phyloP scores from a whole-genome alignment of 1,140 invertebrate species.

The Polypedilum vanderplanki region DNA sequence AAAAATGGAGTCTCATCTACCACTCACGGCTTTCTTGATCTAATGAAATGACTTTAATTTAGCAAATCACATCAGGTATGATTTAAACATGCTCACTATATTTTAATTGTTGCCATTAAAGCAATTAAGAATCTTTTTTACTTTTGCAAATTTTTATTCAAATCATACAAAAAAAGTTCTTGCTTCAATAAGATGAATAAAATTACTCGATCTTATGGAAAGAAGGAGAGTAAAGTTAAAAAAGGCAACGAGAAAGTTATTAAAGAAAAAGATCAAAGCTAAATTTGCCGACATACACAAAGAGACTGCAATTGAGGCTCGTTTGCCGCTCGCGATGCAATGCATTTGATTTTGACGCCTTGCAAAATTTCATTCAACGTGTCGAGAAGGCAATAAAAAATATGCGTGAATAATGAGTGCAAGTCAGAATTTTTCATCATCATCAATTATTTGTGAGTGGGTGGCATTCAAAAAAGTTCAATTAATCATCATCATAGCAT shows the following conservation, averaged over 20 bases:
- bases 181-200: no score
- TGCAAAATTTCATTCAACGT: neutral
- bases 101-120: neutral
- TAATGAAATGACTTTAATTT: slow-evolving; percentile 6
- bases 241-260: slow-evolving; percentile 24
- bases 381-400: neutral
- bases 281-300: slow-evolving; percentile 9
- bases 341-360: neutral
- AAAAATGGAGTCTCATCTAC: slow-evolving; percentile 6
- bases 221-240: neutral
- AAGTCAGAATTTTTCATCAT: no score
- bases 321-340: neutral
- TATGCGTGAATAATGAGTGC: neutral
- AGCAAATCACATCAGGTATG: slow-evolving; percentile 12
- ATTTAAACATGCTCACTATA: neutral
- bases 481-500: neutral
- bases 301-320: neutral
- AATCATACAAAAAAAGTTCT: no score
- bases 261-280: slow-evolving; percentile 26
- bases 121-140: no score
- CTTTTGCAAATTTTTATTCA: no score
- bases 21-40: neutral
- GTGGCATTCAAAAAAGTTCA: neutral
- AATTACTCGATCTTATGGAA: no score
- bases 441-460: neutral